These are phyloP conservation scores for Dryobotodes eremita DNA, from an alignment of 2,888 invertebrate genomes.

Conservation along the genomic window DNA sequence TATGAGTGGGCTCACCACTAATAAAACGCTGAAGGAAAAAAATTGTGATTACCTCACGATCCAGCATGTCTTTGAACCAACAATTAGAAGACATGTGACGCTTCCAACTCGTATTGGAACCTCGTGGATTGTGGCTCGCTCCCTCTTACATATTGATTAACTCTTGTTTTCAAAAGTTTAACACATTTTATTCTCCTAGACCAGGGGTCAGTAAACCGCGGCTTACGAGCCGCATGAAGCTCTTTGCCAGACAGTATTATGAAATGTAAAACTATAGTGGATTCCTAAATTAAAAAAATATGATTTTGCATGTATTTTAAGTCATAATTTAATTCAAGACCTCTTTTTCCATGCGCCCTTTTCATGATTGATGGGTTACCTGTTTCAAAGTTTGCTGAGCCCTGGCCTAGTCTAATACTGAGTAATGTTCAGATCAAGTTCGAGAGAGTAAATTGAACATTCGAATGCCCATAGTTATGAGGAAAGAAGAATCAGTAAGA, in stretches of 20 bases:
- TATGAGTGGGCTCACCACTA: too few species aligned
- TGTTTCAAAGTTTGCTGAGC: conserved; percentile 35
- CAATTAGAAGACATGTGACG: too few species aligned
- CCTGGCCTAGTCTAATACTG: conserved; percentile 29
- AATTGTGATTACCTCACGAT: too few species aligned
- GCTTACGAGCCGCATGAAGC: not conserved
- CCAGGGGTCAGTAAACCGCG: not conserved
- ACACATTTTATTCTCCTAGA: not conserved
- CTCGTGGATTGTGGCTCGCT: too few species aligned
- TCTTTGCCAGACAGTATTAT: not conserved
- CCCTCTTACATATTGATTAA: too few species aligned
- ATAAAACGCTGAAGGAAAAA: too few species aligned
- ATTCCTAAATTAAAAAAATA: not conserved
- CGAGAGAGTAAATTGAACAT: conserved; percentile 13
- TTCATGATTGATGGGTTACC: not conserved
- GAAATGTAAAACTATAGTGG: not conserved
- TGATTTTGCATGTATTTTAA: not conserved
- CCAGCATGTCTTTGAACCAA: too few species aligned
- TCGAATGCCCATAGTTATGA: not conserved
- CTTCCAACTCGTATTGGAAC: too few species aligned
- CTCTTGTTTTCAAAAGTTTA: too few species aligned
- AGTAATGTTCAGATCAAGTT: conserved; percentile 22
- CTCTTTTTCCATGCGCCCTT: too few species aligned
- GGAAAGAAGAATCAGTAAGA: conserved; percentile 19
- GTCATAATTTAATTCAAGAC: too few species aligned